A percentile compares a stretch with the other conserved stretches of the same genome.
Evolutionary conservation across 2,888 invertebrate genomes (phyloP).

Genomic region (Shargacucullia verbasci): DNA sequence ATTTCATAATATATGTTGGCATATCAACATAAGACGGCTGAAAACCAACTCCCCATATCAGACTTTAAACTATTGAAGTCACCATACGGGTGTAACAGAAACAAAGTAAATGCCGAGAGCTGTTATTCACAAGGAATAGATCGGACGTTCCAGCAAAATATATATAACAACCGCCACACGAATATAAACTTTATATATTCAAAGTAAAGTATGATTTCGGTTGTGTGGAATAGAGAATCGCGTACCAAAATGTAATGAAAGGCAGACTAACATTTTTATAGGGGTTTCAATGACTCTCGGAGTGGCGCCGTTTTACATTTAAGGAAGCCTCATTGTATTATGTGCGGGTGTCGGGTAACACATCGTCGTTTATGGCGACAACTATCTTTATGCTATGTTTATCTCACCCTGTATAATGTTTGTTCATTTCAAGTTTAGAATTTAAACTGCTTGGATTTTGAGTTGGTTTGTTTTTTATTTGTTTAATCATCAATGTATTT

Average conservation of each 20-base stretch:
- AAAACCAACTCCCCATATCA: constrained; percentile 19
- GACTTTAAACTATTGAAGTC: constrained; percentile 57
- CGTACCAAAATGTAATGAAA: constrained; percentile 84
- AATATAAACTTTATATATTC: constrained; percentile 50
- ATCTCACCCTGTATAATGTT: constrained; percentile 35
- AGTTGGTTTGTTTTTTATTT: constrained; percentile 1
- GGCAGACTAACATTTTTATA: constrained; percentile 87
- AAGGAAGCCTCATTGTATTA: constrained; percentile 86
- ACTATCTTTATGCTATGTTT: constrained; percentile 72
- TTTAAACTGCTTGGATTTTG: constrained; percentile 18
- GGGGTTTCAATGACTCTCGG: constrained; percentile 85
- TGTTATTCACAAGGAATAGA: constrained; percentile 71
- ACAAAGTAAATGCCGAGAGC: constrained; percentile 73
- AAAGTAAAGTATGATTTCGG: constrained; percentile 63
- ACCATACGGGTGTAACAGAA: constrained; percentile 66
- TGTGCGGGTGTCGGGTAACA: constrained; percentile 82
- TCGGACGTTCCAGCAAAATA: constrained; percentile 75
- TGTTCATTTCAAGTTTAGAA: constrained; percentile 32
- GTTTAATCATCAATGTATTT: no score
- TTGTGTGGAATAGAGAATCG: constrained; percentile 57
- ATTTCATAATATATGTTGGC: no score
- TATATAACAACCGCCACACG: constrained; percentile 52
- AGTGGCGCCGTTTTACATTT: constrained; percentile 85
- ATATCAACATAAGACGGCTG: constrained; percentile 15
- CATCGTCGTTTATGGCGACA: constrained; percentile 78